A percentile compares a stretch with the other conserved stretches of the same genome.
These are phyloP conservation scores for Turnix velox DNA, from an alignment of 2,113 vertebrate genomes.

Conservation along the genomic window DNA sequence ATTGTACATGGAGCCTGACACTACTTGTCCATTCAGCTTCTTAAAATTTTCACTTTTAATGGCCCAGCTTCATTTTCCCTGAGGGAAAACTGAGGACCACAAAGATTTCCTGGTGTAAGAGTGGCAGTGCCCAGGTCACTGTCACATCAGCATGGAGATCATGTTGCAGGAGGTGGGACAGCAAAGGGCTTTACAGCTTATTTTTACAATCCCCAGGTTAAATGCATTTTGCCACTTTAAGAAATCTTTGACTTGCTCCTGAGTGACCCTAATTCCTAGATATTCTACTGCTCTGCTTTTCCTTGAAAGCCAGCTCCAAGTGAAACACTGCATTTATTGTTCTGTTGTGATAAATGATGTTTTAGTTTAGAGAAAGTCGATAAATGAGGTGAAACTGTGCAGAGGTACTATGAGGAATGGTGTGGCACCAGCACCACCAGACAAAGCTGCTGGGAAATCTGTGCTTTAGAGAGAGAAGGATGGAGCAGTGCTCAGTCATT, in stretches of 20 bases:
- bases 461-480: not conserved
- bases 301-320: not conserved
- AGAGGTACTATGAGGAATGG: not conserved
- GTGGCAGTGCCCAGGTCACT: not conserved
- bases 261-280: not conserved
- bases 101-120: not conserved
- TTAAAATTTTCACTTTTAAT: not conserved
- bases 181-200: not conserved
- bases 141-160: not conserved
- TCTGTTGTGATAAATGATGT: not conserved
- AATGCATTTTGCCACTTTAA: not conserved
- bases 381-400: not conserved
- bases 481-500: not conserved
- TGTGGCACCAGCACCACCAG: not conserved
- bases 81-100: not conserved
- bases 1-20: not conserved
- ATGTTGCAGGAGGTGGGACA: not conserved
- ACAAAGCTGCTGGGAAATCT: not conserved
- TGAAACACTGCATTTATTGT: not conserved
- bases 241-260: not conserved
- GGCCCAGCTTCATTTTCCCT: not conserved
- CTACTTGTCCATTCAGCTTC: not conserved
- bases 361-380: not conserved
- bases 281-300: not conserved
- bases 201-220: not conserved